These are phyloP conservation scores for Eretmochelys imbricata DNA, from an alignment of 2,113 vertebrate species.

Conservation along the genomic window DNA sequence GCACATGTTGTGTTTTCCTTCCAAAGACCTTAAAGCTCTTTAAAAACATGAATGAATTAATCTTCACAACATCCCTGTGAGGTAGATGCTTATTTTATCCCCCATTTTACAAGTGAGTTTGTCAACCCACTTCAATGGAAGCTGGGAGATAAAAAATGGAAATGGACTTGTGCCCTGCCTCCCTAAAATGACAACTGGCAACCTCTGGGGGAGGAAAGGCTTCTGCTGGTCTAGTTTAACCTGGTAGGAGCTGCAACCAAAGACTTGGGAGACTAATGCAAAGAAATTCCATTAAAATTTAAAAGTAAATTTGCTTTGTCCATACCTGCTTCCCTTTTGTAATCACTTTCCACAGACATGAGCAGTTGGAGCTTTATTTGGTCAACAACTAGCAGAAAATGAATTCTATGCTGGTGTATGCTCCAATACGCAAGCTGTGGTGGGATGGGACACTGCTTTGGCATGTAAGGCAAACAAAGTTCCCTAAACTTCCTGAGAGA, in stretches of 20 bases:
- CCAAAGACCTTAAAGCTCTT: neutral
- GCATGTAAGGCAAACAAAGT: neutral
- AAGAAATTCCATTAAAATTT: neutral
- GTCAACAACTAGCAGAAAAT: neutral
- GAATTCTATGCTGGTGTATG: neutral
- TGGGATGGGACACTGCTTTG: neutral
- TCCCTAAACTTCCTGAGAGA: neutral
- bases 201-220: neutral
- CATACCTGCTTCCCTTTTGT: neutral
- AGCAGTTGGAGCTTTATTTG: neutral
- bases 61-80: neutral
- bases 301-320: accelerated
- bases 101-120: neutral
- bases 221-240: neutral
- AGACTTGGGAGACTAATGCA: neutral
- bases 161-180: neutral
- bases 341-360: neutral
- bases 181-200: neutral
- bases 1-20: neutral
- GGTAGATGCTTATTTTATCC: neutral
- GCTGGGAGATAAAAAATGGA: neutral
- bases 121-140: neutral
- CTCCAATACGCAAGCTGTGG: neutral
- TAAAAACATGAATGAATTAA: neutral
- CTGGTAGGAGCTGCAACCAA: neutral